Base-by-base conservation (phyloP, 2,113 vertebrate genomes). In the Thunnus thynnus region DNA sequence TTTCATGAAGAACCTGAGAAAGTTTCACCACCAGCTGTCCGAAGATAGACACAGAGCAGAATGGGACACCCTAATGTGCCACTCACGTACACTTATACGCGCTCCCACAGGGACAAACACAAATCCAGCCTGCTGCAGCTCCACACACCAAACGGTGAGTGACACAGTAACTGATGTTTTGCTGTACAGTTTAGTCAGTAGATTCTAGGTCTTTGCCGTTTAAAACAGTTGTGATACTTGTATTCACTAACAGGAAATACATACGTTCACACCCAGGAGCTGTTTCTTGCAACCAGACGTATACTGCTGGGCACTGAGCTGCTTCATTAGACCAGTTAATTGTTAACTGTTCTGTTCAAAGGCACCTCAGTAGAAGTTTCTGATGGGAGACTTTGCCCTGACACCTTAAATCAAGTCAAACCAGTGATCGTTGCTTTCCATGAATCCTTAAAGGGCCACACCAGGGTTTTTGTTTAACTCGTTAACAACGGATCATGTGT, bases 141-240 rank as follows among this genome's bases (percentile, higher is more conserved):
- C 14, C 82, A 36, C 72, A 72, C 61, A 16, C 57, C 83, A 0
- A 88, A 92, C 50, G 91, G 93, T 95, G 76, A 94, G 92, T 89
- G 10, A 3, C 58, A 18, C 44, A 32, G 11, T 10, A 3, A 17
- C n/a, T 10, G 22, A 46, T 46, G 25, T 44, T 44, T 25, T 14
- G 25, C 14, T 8, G 16, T 51, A 4, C 9, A 18, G 14, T 51
- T 6, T 54, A 16, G 1, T 16, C 30, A 62, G 36, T 10, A 27
- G 17, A 20, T n/a, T 5, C 13, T 46, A 13, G 9, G 25, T 56
- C 22, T 61, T 17, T 61, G 25, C 27, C 1, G 3, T 63, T 12
- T 30, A 20, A 41, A 27, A n/a, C 25, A 30, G 11, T 5, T 46
- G 20, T 30, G 3, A 12, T 20, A 16, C 4, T 3, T 60, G 30